Evolutionary conservation across 2,888 invertebrate genomes (phyloP), one percentile per base, ranked within the genome.

Genomic region (Eustalomyia histrio): DNA sequence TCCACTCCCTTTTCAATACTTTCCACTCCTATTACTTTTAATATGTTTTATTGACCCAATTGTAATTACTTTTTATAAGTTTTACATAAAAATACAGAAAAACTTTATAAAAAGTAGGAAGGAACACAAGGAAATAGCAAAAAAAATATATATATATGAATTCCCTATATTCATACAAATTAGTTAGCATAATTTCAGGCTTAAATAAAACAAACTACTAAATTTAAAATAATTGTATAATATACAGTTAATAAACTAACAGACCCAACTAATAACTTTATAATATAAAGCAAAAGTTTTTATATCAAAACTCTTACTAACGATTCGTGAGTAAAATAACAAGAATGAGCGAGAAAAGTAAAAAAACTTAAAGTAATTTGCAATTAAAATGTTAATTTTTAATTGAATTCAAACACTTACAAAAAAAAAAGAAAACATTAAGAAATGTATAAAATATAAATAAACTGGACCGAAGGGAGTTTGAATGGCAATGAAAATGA

Each of bases 331-430:
- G 71, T n/a, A 7, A 43, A 17, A n/a, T 16, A 63, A 35, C n/a
- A 68, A 47, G 43, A 16, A 52, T 14, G 17, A 29, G 7, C 7
- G 58, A 21, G 50, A 33, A 33, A 29, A 55, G 12, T 43, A 61
- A 50, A 18, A 68, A 18, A 74, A 65, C 52, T 68, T 57, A 82
- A 84, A 85, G 83, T 86, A 86, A 86, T 87, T 86, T 85, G 85
- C 87, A 86, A 87, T 87, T 87, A 86, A 87, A 87, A 88, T 88
- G 87, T 84, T 86, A 87, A 88, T 88, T 88, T 85, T 85, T 85
- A 87, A 88, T 88, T 87, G 83, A 87, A 86, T 87, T 84, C 33
- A 69, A 43, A 60, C 24, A 65, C 47, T 52, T 2, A 43, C 16
- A 43, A 58, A n/a, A 16, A 58, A n/a, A 16, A 12, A 63, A 53